phyloP scores from a whole-genome alignment of 2,888 invertebrate genomes.

The Eupithecia exiguata region DNA sequence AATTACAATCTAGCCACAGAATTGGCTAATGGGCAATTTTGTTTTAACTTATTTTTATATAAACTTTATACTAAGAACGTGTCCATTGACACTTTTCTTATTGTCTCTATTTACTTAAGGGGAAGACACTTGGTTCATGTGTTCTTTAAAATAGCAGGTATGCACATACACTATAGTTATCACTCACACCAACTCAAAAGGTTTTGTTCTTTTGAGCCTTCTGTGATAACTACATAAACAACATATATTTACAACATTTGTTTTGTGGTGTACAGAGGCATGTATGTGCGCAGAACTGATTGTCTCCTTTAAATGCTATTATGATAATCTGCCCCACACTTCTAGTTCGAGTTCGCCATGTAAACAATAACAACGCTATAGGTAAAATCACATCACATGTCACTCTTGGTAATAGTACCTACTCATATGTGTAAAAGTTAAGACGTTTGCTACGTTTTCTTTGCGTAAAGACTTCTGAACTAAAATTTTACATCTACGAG shows the following conservation, averaged over 20 bases:
- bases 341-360: not conserved
- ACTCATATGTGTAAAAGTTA: not conserved
- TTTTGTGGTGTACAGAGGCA: not conserved
- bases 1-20: too few relatives aligned
- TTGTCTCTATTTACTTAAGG: too few relatives aligned
- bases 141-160: too few relatives aligned
- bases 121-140: too few relatives aligned
- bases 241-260: not conserved
- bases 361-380: not conserved
- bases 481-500: not conserved
- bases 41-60: too few relatives aligned
- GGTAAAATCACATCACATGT: not conserved
- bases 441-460: not conserved
- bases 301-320: not conserved
- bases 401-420: not conserved
- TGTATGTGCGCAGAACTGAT: not conserved
- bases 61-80: too few relatives aligned
- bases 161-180: too few relatives aligned
- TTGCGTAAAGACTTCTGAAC: not conserved
- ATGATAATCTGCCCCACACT: not conserved
- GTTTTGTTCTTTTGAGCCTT: too few relatives aligned
- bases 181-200: too few relatives aligned
- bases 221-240: not conserved
- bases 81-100: too few relatives aligned
- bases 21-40: too few relatives aligned